These are phyloP conservation scores for Lacerta viridis DNA, from an alignment of 2,797 vertebrate species.

Conservation along the genomic window DNA sequence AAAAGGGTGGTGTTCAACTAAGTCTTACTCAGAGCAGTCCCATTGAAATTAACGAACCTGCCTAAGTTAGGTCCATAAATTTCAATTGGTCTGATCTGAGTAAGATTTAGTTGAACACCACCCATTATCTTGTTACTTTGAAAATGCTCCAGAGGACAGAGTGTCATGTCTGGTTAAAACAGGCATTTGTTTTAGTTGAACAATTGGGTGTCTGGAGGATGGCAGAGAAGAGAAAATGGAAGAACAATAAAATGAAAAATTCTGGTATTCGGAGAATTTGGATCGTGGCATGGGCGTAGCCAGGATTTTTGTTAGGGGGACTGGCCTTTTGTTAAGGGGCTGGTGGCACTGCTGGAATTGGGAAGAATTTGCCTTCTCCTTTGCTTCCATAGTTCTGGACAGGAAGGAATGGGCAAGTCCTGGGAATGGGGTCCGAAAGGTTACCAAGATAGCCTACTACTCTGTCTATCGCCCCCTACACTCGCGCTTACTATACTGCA, in stretches of 20 bases:
- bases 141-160: constrained; percentile 62
- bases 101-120: no score
- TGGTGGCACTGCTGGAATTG: neutral
- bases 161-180: constrained; percentile 64
- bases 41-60: no score
- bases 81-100: no score
- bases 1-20: no score
- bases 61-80: no score
- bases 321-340: no score
- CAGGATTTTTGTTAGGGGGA: no score
- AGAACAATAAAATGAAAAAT: neutral
- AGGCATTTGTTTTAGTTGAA: constrained; percentile 71
- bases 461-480: neutral
- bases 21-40: no score
- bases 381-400: neutral
- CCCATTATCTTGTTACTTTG: constrained; percentile 65
- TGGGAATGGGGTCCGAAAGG: neutral
- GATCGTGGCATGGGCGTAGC: neutral
- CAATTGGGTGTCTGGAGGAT: no score
- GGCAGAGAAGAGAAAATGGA: neutral
- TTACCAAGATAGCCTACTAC: neutral
- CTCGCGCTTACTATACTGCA: no score
- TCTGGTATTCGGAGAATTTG: neutral
- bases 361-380: neutral
- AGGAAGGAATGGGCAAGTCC: neutral